Conservation (phyloP, 2,113 vertebrate genomes). For the Neotoma lepida region DNA sequence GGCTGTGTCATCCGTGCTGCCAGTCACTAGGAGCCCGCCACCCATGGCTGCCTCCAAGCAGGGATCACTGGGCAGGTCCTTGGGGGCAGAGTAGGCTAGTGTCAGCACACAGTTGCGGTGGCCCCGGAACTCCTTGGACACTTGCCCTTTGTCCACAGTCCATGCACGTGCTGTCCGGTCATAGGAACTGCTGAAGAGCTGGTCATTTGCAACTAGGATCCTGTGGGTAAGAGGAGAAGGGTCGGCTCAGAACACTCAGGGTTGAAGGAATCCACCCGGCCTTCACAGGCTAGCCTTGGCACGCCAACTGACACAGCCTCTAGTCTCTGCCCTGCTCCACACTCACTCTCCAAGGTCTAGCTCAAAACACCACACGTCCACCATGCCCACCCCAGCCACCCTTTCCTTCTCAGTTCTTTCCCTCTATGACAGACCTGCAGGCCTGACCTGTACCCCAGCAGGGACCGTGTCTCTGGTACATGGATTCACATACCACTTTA, state of each 20-base stretch:
- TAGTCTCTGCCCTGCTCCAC: background rate
- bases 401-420: no score
- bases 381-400: no score
- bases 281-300: background rate
- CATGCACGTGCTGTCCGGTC: constrained; percentile 89
- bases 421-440: background rate
- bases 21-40: constrained; percentile 88
- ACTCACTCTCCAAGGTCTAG: background rate
- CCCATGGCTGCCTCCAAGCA: constrained; percentile 75
- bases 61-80: constrained; percentile 82
- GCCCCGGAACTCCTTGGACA: constrained; percentile 87
- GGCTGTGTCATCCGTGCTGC: constrained; percentile 89
- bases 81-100: constrained; percentile 85
- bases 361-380: background rate
- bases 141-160: constrained; percentile 86
- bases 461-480: background rate
- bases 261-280: background rate
- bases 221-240: constrained; percentile 69
- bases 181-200: constrained; percentile 89
- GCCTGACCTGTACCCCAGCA: background rate
- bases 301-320: background rate
- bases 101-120: constrained; percentile 89
- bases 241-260: background rate
- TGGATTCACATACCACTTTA: no score
- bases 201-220: constrained; percentile 86